These are phyloP conservation scores for Philantomba maxwellii DNA, from an alignment of 2,113 vertebrate species.

Conservation along the genomic window DNA sequence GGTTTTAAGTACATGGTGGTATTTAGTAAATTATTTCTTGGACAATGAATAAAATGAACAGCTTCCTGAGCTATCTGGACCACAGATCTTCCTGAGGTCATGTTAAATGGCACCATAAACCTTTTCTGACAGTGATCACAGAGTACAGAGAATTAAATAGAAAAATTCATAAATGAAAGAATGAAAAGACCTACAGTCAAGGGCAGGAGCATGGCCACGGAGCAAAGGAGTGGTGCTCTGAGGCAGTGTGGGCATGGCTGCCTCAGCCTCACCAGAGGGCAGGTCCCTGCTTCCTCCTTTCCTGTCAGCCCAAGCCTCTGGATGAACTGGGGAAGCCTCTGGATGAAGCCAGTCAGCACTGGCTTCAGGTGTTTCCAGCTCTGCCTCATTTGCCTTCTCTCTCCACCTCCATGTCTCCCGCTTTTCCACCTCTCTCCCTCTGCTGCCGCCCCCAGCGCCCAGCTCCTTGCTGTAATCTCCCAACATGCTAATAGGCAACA, in stretches of 20 bases:
- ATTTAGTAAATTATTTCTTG: too few relatives aligned
- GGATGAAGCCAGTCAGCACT: neutral
- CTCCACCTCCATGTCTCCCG: neutral
- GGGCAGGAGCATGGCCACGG: accelerated
- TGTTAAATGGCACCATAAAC: too few relatives aligned
- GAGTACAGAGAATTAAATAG: accelerated
- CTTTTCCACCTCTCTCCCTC: neutral
- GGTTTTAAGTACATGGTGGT: neutral
- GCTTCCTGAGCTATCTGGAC: neutral
- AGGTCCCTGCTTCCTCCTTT: neutral
- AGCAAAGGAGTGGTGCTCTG: too few relatives aligned
- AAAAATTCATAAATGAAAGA: accelerated
- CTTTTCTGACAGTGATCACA: neutral
- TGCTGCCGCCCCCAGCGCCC: neutral
- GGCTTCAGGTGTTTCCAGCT: neutral
- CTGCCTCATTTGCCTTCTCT: neutral
- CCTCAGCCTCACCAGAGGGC: neutral
- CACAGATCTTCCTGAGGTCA: neutral
- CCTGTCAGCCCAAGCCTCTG: neutral
- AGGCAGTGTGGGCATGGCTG: neutral
- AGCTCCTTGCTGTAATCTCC: neutral
- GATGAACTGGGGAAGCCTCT: neutral
- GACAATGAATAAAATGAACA: accelerated
- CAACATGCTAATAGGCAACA: neutral
- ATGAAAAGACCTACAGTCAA: neutral